Evolutionary conservation across 2,113 vertebrate genomes (phyloP).

Genomic region (Microcebus jonahi): DNA sequence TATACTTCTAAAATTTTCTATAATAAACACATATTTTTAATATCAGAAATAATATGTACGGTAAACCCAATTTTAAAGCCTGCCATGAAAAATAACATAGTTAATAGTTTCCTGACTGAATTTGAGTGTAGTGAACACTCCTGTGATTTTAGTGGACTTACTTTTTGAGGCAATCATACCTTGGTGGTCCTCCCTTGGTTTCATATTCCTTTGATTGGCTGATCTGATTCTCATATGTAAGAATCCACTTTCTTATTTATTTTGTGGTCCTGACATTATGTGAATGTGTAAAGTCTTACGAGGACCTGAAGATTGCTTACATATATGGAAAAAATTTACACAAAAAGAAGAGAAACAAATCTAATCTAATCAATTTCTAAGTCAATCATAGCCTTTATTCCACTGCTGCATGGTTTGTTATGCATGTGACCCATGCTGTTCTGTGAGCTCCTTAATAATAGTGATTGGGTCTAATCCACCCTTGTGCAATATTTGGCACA

Average conservation of each 20-base stretch:
- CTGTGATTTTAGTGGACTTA: not conserved
- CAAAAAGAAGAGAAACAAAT: no score
- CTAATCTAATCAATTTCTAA: not conserved
- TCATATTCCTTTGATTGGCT: no score
- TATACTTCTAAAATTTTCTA: not conserved
- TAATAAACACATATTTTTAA: not conserved
- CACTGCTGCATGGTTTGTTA: not conserved
- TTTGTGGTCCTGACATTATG: no score
- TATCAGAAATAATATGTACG: not conserved
- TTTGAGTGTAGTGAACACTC: not conserved
- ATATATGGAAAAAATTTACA: no score
- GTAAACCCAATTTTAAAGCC: not conserved
- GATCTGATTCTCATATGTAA: no score
- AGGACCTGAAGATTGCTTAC: no score
- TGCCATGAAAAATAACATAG: not conserved
- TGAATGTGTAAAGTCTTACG: no score
- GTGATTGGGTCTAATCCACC: not conserved
- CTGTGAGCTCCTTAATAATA: not conserved
- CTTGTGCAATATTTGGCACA: slow-evolving; percentile 4
- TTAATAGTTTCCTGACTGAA: not conserved
- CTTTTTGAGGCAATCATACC: not conserved
- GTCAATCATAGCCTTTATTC: not conserved
- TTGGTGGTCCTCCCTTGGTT: not conserved
- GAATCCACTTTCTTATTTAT: no score
- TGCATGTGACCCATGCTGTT: not conserved